A percentile compares a stretch with the other conserved stretches of the same genome.
Evolutionary conservation across 2,888 invertebrate genomes (phyloP).

Genomic region (Lasioglossum morio): DNA sequence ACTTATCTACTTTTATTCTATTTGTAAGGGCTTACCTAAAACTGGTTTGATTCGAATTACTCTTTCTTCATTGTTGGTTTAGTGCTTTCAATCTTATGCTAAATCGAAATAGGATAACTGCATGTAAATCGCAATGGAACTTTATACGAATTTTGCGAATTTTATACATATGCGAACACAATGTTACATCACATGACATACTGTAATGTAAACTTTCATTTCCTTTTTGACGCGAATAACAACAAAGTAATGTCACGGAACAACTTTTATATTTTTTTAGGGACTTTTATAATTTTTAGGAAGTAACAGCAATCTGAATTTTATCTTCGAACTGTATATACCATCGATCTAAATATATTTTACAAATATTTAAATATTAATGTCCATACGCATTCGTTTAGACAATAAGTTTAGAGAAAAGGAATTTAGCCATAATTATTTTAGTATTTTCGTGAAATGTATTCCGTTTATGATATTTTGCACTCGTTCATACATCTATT

Average conservation of each 20-base stretch:
- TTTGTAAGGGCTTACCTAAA: background rate
- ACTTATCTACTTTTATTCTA: background rate
- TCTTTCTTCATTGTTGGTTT: background rate
- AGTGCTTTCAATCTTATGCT: background rate
- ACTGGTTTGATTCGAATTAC: background rate
- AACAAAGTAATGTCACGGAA: background rate
- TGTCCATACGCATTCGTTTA: background rate
- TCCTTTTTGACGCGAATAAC: slow-evolving; percentile 1
- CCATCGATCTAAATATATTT: slow-evolving; percentile 21
- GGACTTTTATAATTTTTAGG: slow-evolving; percentile 9
- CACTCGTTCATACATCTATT: slow-evolving; percentile 37
- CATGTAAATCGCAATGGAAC: slow-evolving; percentile 17
- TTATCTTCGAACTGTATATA: slow-evolving; percentile 52
- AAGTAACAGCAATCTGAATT: slow-evolving; percentile 38
- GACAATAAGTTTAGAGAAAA: background rate
- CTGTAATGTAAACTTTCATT: slow-evolving; percentile 15
- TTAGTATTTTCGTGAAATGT: slow-evolving; percentile 38
- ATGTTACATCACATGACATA: background rate
- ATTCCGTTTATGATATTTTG: slow-evolving; percentile 42
- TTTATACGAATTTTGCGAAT: slow-evolving; percentile 36
- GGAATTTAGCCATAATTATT: background rate
- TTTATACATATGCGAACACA: slow-evolving; percentile 34
- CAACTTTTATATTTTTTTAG: slow-evolving; percentile 26
- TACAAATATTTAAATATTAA: slow-evolving; percentile 31
- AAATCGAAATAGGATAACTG: slow-evolving; percentile 8